phyloP scores from a whole-genome alignment of 2,113 vertebrate genomes.

The Oryzias woworae region DNA sequence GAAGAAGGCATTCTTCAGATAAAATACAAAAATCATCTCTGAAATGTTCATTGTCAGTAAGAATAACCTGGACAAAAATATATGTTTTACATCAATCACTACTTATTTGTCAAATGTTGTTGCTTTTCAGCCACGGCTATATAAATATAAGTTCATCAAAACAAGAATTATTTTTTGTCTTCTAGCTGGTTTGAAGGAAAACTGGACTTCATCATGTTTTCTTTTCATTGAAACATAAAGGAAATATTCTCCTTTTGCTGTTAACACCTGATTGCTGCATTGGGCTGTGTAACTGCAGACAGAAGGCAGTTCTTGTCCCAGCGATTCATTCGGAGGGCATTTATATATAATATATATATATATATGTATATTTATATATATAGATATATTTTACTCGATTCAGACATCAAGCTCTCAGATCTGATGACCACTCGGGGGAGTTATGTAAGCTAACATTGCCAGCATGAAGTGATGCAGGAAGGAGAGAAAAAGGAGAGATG shows the following conservation, averaged over 20 bases:
- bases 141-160: too few relatives aligned
- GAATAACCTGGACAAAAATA: too few relatives aligned
- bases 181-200: too few relatives aligned
- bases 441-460: constrained; percentile 61
- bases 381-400: constrained; percentile 29
- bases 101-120: too few relatives aligned
- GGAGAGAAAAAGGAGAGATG: not conserved
- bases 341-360: too few relatives aligned
- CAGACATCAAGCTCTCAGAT: constrained; percentile 18
- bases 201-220: too few relatives aligned
- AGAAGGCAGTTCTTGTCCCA: constrained; percentile 16
- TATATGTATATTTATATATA: too few relatives aligned
- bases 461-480: constrained; percentile 12
- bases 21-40: constrained; percentile 14
- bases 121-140: too few relatives aligned
- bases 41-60: not conserved
- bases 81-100: too few relatives aligned
- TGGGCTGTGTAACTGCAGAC: constrained; percentile 40
- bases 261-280: constrained; percentile 6
- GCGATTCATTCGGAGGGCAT: constrained; percentile 8
- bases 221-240: too few relatives aligned
- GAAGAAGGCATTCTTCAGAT: constrained; percentile 13
- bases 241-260: not conserved
- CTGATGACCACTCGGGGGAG: constrained; percentile 17
- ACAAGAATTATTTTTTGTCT: too few relatives aligned